Percentiles rank a stretch among this genome's conserved stretches.
Evolutionary conservation across 1,140 invertebrate genomes (phyloP).

Genomic region (Belonocnema kinseyi): DNA sequence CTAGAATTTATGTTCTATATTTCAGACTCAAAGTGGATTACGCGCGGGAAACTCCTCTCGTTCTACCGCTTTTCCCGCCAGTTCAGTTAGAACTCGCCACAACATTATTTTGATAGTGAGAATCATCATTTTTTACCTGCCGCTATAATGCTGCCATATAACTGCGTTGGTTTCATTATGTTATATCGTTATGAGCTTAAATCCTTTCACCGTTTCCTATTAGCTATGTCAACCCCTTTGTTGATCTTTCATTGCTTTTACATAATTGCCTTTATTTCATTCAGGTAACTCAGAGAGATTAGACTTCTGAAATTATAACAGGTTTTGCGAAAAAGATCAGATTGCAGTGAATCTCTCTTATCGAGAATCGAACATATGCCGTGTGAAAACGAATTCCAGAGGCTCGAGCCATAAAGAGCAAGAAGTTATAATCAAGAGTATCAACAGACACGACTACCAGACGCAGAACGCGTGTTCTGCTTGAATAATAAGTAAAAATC

Average conservation of each 20-base stretch:
- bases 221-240: constrained; percentile 6
- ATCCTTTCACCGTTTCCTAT: not conserved
- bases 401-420: not conserved
- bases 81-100: constrained; percentile 43
- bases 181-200: not conserved
- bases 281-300: not conserved
- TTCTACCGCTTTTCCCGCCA: constrained; percentile 31
- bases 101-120: constrained; percentile 52
- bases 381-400: constrained; percentile 11
- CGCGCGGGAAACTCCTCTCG: constrained; percentile 36
- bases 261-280: not conserved
- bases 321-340: not conserved
- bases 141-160: constrained; percentile 43
- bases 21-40: constrained; percentile 57
- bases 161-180: constrained; percentile 47
- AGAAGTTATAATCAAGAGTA: constrained; percentile 26
- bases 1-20: constrained; percentile 65
- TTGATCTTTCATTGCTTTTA: constrained; percentile 5
- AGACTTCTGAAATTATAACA: constrained; percentile 9
- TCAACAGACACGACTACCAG: not conserved
- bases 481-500: constrained; percentile 26
- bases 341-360: constrained; percentile 8
- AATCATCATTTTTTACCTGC: constrained; percentile 54
- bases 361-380: constrained; percentile 1
- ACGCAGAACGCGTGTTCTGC: constrained; percentile 30